Percentiles rank a stretch among this genome's conserved stretches.
These are phyloP conservation scores for Mionectes macconnelli DNA, from an alignment of 2,113 vertebrate species.

Conservation along the genomic window DNA sequence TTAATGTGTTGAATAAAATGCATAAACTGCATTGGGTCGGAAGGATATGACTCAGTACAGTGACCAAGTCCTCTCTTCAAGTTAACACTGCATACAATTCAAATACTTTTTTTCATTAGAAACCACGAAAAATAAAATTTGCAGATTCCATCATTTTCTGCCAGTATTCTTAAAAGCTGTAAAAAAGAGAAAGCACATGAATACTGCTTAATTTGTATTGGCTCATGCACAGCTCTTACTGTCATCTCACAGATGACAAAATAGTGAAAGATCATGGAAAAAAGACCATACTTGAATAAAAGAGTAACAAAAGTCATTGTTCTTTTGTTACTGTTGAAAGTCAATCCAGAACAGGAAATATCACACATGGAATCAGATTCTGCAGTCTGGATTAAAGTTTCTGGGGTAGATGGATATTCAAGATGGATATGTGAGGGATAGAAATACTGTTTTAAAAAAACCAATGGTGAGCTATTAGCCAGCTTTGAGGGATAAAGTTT, in stretches of 20 bases:
- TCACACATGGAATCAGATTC: background rate
- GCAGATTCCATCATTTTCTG: background rate
- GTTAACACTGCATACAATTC: background rate
- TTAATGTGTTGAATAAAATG: background rate
- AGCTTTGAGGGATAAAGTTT: background rate
- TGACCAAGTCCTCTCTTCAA: background rate
- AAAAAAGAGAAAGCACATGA: background rate
- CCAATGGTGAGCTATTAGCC: background rate
- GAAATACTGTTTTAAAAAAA: background rate
- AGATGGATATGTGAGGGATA: background rate
- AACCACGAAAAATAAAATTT: background rate
- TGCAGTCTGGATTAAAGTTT: background rate
- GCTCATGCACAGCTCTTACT: background rate
- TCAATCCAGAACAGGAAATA: background rate
- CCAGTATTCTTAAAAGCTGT: conserved; percentile 10
- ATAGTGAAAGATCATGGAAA: background rate
- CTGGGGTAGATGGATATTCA: background rate
- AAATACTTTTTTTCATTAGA: background rate
- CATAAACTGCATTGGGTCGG: background rate
- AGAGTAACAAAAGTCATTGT: background rate
- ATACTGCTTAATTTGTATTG: background rate
- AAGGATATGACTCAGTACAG: background rate
- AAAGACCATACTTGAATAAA: background rate
- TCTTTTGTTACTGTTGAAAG: background rate
- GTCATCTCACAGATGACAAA: conserved; percentile 6